A percentile compares a stretch with the other conserved stretches of the same genome.
phyloP scores from a whole-genome alignment of 64 coral and sea anemone genomes.

The Montipora foliosa region DNA sequence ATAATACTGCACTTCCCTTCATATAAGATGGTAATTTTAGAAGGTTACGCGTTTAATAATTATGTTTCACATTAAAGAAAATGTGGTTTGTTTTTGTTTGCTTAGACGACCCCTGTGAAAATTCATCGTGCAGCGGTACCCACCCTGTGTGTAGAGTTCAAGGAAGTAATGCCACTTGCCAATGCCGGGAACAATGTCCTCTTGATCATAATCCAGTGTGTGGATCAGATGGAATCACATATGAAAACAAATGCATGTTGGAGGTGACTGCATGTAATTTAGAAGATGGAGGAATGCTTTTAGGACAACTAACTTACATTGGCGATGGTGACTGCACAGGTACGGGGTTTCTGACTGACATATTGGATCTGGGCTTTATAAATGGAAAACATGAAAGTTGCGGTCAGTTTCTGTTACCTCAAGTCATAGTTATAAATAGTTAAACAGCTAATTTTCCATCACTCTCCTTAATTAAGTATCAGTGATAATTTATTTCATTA shows the following conservation, averaged over 20 bases:
- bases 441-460: too few species aligned
- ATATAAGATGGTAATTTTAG: too few species aligned
- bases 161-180: constrained; percentile 36
- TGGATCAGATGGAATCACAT: constrained; percentile 62
- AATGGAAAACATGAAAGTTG: too few species aligned
- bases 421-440: too few species aligned
- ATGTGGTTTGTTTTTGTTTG: not conserved
- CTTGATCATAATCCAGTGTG: constrained; percentile 37
- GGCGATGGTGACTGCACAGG: constrained; percentile 46
- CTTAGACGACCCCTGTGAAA: constrained; percentile 35
- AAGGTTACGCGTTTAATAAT: too few species aligned
- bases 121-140: constrained; percentile 38
- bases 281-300: constrained; percentile 1
- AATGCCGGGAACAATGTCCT: constrained; percentile 42
- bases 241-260: constrained; percentile 36
- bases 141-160: constrained; percentile 18
- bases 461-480: too few species aligned
- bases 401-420: too few species aligned
- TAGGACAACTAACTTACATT: constrained; percentile 19
- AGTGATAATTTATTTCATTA: too few species aligned
- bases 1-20: too few species aligned
- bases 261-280: constrained; percentile 15
- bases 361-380: not conserved
- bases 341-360: not conserved
- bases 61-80: not conserved